Base-by-base conservation (phyloP, 2,888 invertebrate genomes). In the Leptura quadrifasciata region DNA sequence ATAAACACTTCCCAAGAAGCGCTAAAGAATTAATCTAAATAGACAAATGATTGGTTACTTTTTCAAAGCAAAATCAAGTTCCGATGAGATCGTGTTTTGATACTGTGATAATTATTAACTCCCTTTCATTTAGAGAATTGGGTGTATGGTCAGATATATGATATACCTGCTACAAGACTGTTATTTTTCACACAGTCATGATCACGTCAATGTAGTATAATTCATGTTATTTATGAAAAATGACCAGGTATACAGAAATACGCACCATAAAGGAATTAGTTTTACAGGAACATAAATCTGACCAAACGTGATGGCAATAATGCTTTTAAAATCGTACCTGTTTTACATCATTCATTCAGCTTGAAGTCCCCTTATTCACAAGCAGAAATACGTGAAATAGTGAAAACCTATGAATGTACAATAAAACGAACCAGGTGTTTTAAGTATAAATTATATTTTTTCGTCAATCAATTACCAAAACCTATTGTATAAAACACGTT, bases 251-350 rank as follows among this genome's bases (percentile, higher is more conserved):
- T 68, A 35, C 27, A 39, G 58, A 69, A 69, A 35, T 17, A 18
- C 58, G 58, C 18, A 24, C 35, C 39, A 58, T 58, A 69, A 69
- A 69, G 39, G 65, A 65, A 65, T 65, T 65, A 65, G 69, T 39
- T 58, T 54, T 39, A 58, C 69, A 21, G 20, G 10, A 54, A 69
- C 69, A 69, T 69, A 69, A 69, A 69, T 69, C 69, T 69, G 31
- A 58, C 69, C 58, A 60, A 69, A 69, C 69, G 65, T 58, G 57
- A 65, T 72, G 65, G 65, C 58, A 55, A 72, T 65, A 72, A 72
- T 72, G 65, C 58, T 20, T 72, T 72, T 15, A 39, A 65, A 72
- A 65, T 58, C 65, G 64, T 72, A 72, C 72, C 72, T 65, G 65
- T 65, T 65, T 58, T 58, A 58, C 47, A 65, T 58, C 65, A 39